These are phyloP conservation scores for Pterostichus niger DNA, from an alignment of 2,888 invertebrate genomes.

Conservation along the genomic window DNA sequence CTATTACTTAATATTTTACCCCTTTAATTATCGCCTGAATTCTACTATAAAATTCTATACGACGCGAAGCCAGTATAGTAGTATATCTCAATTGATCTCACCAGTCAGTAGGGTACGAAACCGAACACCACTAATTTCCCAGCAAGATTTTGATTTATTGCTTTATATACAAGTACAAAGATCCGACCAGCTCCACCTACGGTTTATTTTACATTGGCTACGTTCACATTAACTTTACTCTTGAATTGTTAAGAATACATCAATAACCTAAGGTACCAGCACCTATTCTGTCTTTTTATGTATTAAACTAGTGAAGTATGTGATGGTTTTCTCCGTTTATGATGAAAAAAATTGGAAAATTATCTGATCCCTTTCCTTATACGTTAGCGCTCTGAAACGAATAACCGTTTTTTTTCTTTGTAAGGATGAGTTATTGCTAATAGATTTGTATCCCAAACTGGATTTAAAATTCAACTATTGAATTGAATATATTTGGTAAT, in stretches of 20 bases:
- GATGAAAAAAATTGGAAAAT: slow-evolving; percentile 15
- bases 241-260: not conserved
- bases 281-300: not conserved
- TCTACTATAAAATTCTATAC: too few species aligned
- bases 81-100: too few species aligned
- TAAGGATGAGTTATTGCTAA: too few species aligned
- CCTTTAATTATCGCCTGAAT: too few species aligned
- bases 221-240: not conserved
- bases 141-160: not conserved
- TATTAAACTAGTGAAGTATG: slow-evolving; percentile 11
- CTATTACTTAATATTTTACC: too few species aligned
- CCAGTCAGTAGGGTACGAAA: not conserved
- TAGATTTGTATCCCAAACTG: too few species aligned
- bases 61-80: too few species aligned
- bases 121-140: not conserved
- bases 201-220: not conserved
- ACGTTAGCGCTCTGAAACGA: too few species aligned
- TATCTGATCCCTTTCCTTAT: not conserved
- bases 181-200: not conserved
- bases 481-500: too few species aligned
- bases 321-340: not conserved
- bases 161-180: slow-evolving; percentile 1
- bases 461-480: too few species aligned
- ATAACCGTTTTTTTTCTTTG: too few species aligned
- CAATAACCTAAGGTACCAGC: not conserved